Evolutionary conservation across 2,888 invertebrate genomes (phyloP), one percentile per base, ranked within the genome.

Genomic region (Polymixis lichenea): DNA sequence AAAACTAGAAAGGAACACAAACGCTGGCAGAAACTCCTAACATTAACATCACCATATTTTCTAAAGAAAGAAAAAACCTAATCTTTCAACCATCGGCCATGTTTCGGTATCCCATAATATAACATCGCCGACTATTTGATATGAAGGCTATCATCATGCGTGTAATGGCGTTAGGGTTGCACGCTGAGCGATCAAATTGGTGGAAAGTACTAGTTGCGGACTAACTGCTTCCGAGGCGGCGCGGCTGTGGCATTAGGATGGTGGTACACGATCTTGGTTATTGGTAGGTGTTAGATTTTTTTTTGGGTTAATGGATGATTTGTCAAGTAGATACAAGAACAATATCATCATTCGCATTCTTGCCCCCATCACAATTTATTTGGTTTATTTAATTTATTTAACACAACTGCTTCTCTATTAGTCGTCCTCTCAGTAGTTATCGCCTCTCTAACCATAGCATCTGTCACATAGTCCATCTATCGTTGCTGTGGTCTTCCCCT

Each of bases 111-210:
- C 32, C 69, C 69, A 65, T 68, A 77, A 77, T 68, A 68, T 61
- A 38, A 64, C 65, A 53, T 72, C 69, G 13, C 70, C 72, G 71
- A 73, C 75, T 83, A 81, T 80, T 75, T 83, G 77, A 72, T 79
- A 69, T 83, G 86, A 83, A 82, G 77, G 68, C 72, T 83, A 86
- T 85, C 82, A 84, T 83, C 80, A 83, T 60, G 82, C 78, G 70
- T 76, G 62, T 83, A 81, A 81, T 82, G 71, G 84, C 68, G 77
- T 76, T 69, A 79, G 78, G 73, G 72, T 53, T 70, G 56, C 77
- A 84, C 82, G 84, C 62, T 25, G 81, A 84, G 82, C 85, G 79
- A 81, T 83, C 81, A 88, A 91, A 90, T 91, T 85, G 88, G 80
- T 81, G 87, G 84, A 90, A 91, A 91, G 88, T 87, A 85, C 83